Conservation (phyloP, 2,888 invertebrate genomes). For the Tromatobia lineatoria region DNA sequence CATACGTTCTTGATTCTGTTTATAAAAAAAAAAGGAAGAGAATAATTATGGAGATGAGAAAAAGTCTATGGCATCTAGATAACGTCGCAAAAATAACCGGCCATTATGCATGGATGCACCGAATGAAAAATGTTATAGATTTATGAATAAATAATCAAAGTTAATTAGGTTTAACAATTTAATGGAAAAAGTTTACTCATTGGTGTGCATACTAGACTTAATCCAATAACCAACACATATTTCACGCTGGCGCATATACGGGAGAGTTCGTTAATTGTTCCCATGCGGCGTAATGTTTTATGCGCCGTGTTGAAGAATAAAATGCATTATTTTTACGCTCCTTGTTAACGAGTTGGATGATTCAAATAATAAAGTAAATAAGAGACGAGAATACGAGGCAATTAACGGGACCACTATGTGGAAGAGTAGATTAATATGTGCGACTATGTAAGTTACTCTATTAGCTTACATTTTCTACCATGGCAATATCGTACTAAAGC, state of each 20-base stretch:
- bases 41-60: too few relatives aligned
- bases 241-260: not conserved
- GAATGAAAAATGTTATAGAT: too few relatives aligned
- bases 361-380: slow-evolving; percentile 32
- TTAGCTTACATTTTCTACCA: not conserved
- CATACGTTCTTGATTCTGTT: too few relatives aligned
- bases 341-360: slow-evolving; percentile 36
- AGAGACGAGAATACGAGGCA: not conserved
- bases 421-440: slow-evolving; percentile 25
- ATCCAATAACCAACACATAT: not conserved
- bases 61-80: too few relatives aligned
- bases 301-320: slow-evolving; percentile 1
- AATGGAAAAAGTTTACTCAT: too few relatives aligned
- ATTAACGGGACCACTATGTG: slow-evolving; percentile 28
- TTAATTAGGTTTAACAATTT: too few relatives aligned
- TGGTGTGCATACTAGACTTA: not conserved
- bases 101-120: too few relatives aligned
- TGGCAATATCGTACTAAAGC: not conserved
- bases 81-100: too few relatives aligned
- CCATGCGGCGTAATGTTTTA: slow-evolving; percentile 6
- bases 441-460: not conserved
- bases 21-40: too few relatives aligned
- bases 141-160: too few relatives aligned
- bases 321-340: slow-evolving; percentile 14
- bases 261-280: slow-evolving; percentile 27